Percentiles rank a stretch among this genome's conserved stretches.
Conservation (phyloP, 2,113 vertebrate species). For the Ptilorrhoa leucosticta region DNA sequence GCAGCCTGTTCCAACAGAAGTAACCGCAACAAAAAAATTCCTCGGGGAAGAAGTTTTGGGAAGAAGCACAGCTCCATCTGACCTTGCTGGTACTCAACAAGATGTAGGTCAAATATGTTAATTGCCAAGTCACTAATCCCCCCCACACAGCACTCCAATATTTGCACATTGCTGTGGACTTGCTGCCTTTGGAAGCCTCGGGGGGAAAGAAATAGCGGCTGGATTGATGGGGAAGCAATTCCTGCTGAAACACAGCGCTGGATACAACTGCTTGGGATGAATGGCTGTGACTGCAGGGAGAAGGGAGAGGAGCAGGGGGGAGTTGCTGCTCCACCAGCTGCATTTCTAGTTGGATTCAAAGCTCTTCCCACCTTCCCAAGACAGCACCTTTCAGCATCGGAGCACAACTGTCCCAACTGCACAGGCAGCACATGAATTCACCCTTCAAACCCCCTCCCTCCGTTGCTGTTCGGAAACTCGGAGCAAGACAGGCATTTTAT, state of each 20-base stretch:
- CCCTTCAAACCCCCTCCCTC: background rate
- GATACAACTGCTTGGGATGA: background rate
- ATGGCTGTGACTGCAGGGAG: slow-evolving; percentile 11
- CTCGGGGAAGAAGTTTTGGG: slow-evolving; percentile 10
- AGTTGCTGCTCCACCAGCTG: background rate
- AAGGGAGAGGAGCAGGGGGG: background rate
- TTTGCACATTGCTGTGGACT: background rate
- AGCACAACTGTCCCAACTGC: background rate
- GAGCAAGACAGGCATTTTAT: background rate
- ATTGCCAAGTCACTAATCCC: slow-evolving; percentile 33
- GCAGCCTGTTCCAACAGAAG: background rate
- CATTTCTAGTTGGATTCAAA: background rate
- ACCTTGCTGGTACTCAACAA: background rate
- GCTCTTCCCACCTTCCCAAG: background rate
- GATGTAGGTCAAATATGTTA: slow-evolving; percentile 34
- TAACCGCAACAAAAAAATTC: background rate
- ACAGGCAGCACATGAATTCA: background rate
- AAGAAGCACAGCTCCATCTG: background rate
- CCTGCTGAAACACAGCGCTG: background rate
- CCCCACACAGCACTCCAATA: background rate
- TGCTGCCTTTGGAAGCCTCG: background rate
- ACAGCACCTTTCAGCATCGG: fast-evolving
- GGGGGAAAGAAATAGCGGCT: background rate
- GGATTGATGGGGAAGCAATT: slow-evolving; percentile 14
- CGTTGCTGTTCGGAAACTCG: fast-evolving